phyloP scores from a whole-genome alignment of 1,140 invertebrate genomes.

The Amphibalanus amphitrite region DNA sequence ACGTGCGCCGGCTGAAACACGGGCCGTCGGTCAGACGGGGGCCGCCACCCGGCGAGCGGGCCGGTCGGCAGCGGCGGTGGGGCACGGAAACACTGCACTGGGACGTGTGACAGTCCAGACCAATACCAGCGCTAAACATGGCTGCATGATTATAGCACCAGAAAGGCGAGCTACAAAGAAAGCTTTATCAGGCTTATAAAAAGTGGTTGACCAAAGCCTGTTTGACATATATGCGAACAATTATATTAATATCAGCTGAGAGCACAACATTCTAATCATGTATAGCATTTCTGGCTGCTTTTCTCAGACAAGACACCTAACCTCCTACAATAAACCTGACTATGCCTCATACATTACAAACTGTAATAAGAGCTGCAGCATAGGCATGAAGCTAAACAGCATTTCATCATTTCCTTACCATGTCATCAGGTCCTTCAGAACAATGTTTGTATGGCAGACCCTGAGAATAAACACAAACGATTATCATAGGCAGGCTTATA shows the following conservation, averaged over 20 bases:
- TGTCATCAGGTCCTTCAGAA: slow-evolving; percentile 94
- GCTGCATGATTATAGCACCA: neutral
- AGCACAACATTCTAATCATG: no score
- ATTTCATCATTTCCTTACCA: slow-evolving; percentile 45
- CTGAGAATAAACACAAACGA: slow-evolving; percentile 24
- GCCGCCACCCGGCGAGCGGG: neutral
- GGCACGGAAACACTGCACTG: neutral
- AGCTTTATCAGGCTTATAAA: no score
- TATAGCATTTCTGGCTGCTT: no score
- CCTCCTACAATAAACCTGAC: no score
- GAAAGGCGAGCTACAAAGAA: slow-evolving; percentile 9
- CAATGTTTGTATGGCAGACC: slow-evolving; percentile 85
- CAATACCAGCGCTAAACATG: neutral
- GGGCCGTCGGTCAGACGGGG: slow-evolving; percentile 1
- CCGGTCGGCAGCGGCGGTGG: neutral
- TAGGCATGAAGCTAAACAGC: slow-evolving; percentile 5
- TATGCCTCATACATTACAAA: no score
- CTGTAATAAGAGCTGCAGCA: slow-evolving; percentile 11
- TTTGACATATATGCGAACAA: no score
- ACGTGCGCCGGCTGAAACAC: slow-evolving; percentile 77
- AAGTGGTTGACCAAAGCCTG: no score
- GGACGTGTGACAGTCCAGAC: neutral
- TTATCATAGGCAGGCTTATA: no score
- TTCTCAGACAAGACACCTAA: no score
- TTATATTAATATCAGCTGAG: no score